Conservation (phyloP, 37 sponge, comb jelly and placozoan species). For the Chondrilla cf. caribensis region DNA sequence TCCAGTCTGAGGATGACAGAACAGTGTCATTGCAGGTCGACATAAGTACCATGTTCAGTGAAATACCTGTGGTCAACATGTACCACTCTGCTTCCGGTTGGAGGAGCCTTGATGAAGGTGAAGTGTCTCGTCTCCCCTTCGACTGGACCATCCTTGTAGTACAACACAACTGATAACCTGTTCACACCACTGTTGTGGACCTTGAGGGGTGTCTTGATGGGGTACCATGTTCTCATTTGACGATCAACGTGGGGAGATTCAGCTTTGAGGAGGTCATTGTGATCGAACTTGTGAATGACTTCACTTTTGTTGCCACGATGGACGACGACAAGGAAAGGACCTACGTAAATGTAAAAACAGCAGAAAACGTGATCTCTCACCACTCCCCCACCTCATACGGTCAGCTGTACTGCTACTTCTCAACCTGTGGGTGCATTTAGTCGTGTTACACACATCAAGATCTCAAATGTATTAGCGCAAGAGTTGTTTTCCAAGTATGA, state of each 20-base stretch:
- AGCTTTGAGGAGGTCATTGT: not conserved
- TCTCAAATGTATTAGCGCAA: no score
- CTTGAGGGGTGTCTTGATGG: not conserved
- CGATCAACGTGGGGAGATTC: slow-evolving; percentile 4
- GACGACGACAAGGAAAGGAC: not conserved
- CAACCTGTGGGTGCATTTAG: no score
- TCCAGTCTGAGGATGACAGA: not conserved
- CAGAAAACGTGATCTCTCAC: no score
- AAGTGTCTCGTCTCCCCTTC: not conserved
- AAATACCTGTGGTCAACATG: not conserved
- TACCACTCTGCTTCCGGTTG: not conserved
- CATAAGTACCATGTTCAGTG: no score
- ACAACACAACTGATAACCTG: not conserved
- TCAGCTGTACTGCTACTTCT: no score
- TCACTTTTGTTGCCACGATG: not conserved
- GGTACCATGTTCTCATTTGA: not conserved
- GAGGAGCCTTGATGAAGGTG: not conserved
- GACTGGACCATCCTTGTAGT: not conserved
- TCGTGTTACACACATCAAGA: no score
- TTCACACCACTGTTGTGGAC: not conserved
- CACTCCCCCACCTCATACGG: no score
- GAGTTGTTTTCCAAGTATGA: no score
- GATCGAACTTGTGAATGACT: not conserved
- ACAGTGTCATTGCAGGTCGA: not conserved
- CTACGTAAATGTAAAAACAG: not conserved